Conservation (phyloP, 2,888 invertebrate species). For the Oxycera nigricornis region DNA sequence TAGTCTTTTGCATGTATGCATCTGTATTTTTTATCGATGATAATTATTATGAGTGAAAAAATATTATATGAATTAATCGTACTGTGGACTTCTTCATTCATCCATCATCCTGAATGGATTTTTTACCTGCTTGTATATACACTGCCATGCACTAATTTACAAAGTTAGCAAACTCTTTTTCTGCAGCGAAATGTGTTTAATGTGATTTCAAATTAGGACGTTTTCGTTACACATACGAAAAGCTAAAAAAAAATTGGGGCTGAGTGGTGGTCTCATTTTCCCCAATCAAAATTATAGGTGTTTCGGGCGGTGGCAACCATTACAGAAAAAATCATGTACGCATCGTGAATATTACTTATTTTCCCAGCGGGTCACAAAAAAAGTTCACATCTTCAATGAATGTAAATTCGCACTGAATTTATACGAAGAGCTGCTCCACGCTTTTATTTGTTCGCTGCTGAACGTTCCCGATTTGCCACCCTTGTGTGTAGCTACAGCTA, state of each 20-base stretch:
- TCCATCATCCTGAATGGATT: too few species aligned
- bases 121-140: too few species aligned
- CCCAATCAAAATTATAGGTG: not conserved
- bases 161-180: not conserved
- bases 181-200: not conserved
- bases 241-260: not conserved
- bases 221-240: not conserved
- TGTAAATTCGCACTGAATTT: not conserved
- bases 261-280: not conserved
- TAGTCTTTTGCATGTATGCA: too few species aligned
- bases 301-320: not conserved
- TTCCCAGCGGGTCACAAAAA: constrained; percentile 5
- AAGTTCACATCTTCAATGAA: not conserved
- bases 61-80: too few species aligned
- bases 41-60: too few species aligned
- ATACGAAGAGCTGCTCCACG: not conserved
- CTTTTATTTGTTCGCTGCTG: not conserved
- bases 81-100: too few species aligned
- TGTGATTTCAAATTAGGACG: not conserved
- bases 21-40: too few species aligned
- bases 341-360: not conserved
- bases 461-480: not conserved
- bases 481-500: not conserved
- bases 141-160: too few species aligned
- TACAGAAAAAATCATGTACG: not conserved